Percentiles rank a stretch among this genome's conserved stretches.
These are phyloP conservation scores for Microchirus variegatus DNA, from an alignment of 2,797 vertebrate species.

Conservation along the genomic window DNA sequence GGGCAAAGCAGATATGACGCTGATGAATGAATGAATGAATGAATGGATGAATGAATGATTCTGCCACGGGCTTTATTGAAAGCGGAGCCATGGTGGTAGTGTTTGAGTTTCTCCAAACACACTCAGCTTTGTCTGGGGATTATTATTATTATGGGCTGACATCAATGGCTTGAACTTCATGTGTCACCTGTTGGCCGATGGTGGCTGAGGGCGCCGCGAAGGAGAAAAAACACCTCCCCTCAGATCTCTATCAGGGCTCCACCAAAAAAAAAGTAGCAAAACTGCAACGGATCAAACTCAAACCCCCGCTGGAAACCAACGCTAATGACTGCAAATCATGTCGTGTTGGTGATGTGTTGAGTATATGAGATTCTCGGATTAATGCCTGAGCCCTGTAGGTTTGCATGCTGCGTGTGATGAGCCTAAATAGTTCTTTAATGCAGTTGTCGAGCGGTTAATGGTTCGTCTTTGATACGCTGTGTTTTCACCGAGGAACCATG, in stretches of 20 bases:
- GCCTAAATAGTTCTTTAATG: slow-evolving; percentile 59
- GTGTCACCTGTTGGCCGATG: slow-evolving; percentile 63
- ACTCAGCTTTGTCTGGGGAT: slow-evolving; percentile 59
- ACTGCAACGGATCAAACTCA: slow-evolving; percentile 56
- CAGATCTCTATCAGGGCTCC: slow-evolving; percentile 63
- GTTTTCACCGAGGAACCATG: slow-evolving; percentile 72
- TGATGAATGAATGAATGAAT: slow-evolving; percentile 63
- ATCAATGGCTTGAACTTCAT: slow-evolving; percentile 65
- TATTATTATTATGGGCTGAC: slow-evolving; percentile 68
- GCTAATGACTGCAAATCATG: slow-evolving; percentile 48
- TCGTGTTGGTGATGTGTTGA: slow-evolving; percentile 30
- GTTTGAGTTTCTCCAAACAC: slow-evolving; percentile 70
- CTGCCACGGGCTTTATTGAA: slow-evolving; percentile 56
- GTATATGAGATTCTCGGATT: slow-evolving; percentile 55
- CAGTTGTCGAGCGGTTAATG: slow-evolving; percentile 63
- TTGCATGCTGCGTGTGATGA: slow-evolving; percentile 48
- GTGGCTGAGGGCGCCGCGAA: slow-evolving; percentile 77
- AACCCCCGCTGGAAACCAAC: slow-evolving; percentile 60
- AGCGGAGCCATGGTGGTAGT: slow-evolving; percentile 79
- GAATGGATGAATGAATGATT: slow-evolving; percentile 62
- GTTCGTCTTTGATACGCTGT: slow-evolving; percentile 63
- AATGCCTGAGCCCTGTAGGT: slow-evolving; percentile 59
- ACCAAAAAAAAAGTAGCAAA: slow-evolving; percentile 53
- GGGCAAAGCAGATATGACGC: slow-evolving; percentile 70
- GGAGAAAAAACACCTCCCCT: slow-evolving; percentile 41